A percentile compares a stretch with the other conserved stretches of the same genome.
These are phyloP conservation scores for Zaprionus nigranus DNA, from an alignment of 1,140 invertebrate species.

Conservation along the genomic window DNA sequence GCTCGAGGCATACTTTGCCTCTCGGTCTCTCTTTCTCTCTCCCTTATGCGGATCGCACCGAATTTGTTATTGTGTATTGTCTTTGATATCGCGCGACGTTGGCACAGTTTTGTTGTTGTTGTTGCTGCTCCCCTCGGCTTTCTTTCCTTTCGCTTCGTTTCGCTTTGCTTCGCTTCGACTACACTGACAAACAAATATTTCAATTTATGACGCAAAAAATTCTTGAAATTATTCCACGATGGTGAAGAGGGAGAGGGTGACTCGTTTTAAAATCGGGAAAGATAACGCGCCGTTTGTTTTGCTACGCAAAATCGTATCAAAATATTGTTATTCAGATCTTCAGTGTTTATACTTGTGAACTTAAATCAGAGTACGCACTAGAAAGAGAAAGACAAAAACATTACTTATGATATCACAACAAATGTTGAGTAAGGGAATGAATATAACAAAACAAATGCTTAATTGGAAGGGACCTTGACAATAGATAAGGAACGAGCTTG, in stretches of 20 bases:
- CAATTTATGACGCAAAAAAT: slow-evolving; percentile 76
- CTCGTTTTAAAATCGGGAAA: background rate
- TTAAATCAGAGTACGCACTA: slow-evolving; percentile 3
- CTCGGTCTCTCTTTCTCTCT: background rate
- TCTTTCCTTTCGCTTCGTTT: background rate
- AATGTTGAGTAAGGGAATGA: background rate
- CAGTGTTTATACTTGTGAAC: slow-evolving; percentile 31
- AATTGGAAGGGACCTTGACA: background rate
- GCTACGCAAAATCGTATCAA: slow-evolving; percentile 50
- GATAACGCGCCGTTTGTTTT: slow-evolving; percentile 63
- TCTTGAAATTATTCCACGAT: slow-evolving; percentile 67
- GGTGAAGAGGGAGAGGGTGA: background rate
- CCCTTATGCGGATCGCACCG: slow-evolving; percentile 30
- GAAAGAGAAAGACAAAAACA: background rate
- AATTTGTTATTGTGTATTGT: slow-evolving; percentile 53
- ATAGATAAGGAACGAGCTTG: background rate
- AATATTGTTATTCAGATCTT: slow-evolving; percentile 23
- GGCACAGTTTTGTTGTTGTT: slow-evolving; percentile 55
- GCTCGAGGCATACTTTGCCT: slow-evolving; percentile 4
- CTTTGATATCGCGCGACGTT: slow-evolving; percentile 49
- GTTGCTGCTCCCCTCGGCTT: slow-evolving; percentile 14
- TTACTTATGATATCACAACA: background rate
- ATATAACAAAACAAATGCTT: background rate
- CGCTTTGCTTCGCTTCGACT: slow-evolving; percentile 17
- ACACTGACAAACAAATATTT: slow-evolving; percentile 57